Evolutionary conservation across 1,140 invertebrate genomes (phyloP).

Genomic region (Archivesica marissinica): DNA sequence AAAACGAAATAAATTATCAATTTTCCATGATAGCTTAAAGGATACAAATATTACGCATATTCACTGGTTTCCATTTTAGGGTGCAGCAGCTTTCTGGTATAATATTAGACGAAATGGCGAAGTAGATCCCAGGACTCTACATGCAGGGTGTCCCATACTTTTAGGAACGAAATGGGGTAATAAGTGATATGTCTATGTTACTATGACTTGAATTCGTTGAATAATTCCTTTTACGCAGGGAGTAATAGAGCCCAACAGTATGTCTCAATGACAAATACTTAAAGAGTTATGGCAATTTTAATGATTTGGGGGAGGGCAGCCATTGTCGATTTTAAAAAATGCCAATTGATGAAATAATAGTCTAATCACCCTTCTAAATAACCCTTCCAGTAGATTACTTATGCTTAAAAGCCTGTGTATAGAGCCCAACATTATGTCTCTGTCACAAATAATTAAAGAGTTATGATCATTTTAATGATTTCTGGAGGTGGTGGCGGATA

Average conservation of each 20-base stretch:
- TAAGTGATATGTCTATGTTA: not conserved
- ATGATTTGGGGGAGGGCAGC: not conserved
- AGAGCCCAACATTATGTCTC: no score
- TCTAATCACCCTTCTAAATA: no score
- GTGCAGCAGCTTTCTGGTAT: slow-evolving; percentile 95
- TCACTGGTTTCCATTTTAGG: slow-evolving; percentile 50
- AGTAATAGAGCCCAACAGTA: no score
- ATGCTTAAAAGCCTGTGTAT: no score
- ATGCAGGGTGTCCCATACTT: slow-evolving; percentile 98
- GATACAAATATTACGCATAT: not conserved
- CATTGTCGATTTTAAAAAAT: not conserved
- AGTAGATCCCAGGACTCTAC: slow-evolving; percentile 94
- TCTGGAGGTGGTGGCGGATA: no score
- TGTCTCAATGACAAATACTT: not conserved
- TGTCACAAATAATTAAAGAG: not conserved
- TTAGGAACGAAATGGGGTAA: slow-evolving; percentile 96
- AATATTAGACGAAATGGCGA: slow-evolving; percentile 95
- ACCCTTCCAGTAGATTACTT: no score
- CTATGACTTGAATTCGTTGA: not conserved
- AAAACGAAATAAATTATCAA: not conserved
- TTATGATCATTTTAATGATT: no score
- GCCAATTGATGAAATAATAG: no score
- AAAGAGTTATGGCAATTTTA: no score
- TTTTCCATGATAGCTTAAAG: not conserved
- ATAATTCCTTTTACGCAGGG: not conserved